A percentile compares a stretch with the other conserved stretches of the same genome.
Evolutionary conservation across 2,888 invertebrate species (phyloP).

Genomic region (Caenorhabditis panamensis): DNA sequence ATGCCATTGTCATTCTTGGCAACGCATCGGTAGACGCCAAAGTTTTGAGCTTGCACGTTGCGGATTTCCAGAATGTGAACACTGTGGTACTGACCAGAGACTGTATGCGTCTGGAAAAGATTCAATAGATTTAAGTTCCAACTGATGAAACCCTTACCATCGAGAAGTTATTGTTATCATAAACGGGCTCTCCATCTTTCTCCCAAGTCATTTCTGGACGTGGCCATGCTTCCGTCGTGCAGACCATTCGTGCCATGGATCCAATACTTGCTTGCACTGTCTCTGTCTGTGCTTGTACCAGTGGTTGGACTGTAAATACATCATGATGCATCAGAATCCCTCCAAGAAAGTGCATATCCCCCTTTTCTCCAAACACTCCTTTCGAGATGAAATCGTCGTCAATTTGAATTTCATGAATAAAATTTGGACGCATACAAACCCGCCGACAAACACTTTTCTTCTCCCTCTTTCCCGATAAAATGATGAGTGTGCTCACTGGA

Average conservation of each 20-base stretch:
- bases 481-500: conserved; percentile 33
- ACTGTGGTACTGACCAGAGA: conserved; percentile 75
- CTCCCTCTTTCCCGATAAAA: conserved; percentile 24
- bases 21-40: conserved; percentile 78
- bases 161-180: conserved; percentile 72
- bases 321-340: not conserved
- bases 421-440: conserved; percentile 32
- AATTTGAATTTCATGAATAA: conserved; percentile 59
- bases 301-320: conserved; percentile 75
- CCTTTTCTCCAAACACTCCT: conserved; percentile 2
- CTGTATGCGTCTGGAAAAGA: conserved; percentile 71
- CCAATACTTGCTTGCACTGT: conserved; percentile 62
- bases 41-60: conserved; percentile 68
- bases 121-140: too few species aligned
- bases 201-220: conserved; percentile 78
- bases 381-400: conserved; percentile 13
- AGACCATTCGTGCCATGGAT: conserved; percentile 64
- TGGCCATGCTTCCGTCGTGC: conserved; percentile 80
- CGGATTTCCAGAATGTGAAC: conserved; percentile 78
- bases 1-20: conserved; percentile 80
- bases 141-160: conserved; percentile 60
- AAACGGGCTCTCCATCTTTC: conserved; percentile 74
- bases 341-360: not conserved
- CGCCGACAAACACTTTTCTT: conserved; percentile 36
- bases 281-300: conserved; percentile 75